These are phyloP conservation scores for Amniataba percoides DNA, from an alignment of 2,797 vertebrate genomes.

Conservation along the genomic window DNA sequence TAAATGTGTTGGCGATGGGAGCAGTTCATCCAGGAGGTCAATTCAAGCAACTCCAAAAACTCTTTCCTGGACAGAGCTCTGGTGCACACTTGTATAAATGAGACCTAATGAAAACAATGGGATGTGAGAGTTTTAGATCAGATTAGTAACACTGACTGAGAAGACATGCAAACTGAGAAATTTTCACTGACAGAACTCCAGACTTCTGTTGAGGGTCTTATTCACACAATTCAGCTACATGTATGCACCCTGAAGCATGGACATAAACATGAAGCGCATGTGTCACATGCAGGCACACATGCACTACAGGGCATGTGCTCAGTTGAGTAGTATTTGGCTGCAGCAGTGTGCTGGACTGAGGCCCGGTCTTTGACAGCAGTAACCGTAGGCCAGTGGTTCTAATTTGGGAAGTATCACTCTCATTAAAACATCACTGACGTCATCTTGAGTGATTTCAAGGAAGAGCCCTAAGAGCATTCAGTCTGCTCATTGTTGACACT, in stretches of 20 bases:
- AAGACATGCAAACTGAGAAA: background rate
- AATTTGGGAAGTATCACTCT: slow-evolving; percentile 36
- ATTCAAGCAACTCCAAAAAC: slow-evolving; percentile 64
- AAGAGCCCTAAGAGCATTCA: slow-evolving; percentile 17
- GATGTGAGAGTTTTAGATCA: background rate
- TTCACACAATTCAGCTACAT: background rate
- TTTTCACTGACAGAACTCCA: background rate
- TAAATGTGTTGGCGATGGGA: slow-evolving; percentile 61
- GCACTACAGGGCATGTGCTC: slow-evolving; percentile 5
- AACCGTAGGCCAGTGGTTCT: slow-evolving; percentile 26
- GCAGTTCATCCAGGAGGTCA: slow-evolving; percentile 56
- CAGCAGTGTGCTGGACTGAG: slow-evolving; percentile 8
- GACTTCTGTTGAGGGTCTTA: background rate
- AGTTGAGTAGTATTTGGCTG: slow-evolving; percentile 16
- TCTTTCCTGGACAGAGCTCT: slow-evolving; percentile 41
- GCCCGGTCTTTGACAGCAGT: slow-evolving; percentile 25
- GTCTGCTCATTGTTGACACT: background rate
- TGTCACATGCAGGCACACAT: slow-evolving; percentile 13
- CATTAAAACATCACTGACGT: slow-evolving; percentile 16
- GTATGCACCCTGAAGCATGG: background rate
- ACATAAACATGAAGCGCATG: background rate
- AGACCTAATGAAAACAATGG: background rate
- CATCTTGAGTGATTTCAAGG: slow-evolving; percentile 10
- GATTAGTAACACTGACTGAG: background rate
- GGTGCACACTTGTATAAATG: slow-evolving; percentile 48